These are phyloP conservation scores for Cydia splendana DNA, from an alignment of 1,140 invertebrate species.

Conservation along the genomic window DNA sequence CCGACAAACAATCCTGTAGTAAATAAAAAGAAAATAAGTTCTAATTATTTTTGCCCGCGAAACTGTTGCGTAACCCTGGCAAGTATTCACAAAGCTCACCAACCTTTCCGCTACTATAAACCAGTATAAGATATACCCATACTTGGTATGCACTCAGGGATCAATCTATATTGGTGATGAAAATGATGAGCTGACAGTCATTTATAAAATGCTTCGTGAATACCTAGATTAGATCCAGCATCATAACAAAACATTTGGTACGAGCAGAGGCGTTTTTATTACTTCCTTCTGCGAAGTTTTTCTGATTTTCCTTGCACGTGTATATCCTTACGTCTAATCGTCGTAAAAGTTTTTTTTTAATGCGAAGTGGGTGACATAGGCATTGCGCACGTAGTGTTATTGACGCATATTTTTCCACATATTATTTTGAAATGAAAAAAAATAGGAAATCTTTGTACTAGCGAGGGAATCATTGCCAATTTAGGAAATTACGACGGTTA, in stretches of 20 bases:
- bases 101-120: not conserved
- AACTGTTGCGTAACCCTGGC: conserved; percentile 1
- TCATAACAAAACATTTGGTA: not conserved
- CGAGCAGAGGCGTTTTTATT: conserved; percentile 1
- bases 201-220: not conserved
- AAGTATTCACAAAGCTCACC: not conserved
- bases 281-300: not conserved
- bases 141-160: not conserved
- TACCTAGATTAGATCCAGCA: not conserved
- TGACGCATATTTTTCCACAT: too few relatives aligned
- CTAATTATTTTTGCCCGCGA: not conserved
- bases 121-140: not conserved
- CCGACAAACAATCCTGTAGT: not conserved
- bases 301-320: not conserved
- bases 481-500: too few relatives aligned
- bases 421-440: too few relatives aligned
- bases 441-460: too few relatives aligned
- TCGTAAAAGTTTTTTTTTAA: not conserved
- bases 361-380: not conserved
- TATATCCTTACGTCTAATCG: not conserved
- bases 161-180: not conserved
- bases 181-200: not conserved
- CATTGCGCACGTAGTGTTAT: too few relatives aligned
- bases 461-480: too few relatives aligned
- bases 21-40: not conserved